Evolutionary conservation across 2,797 vertebrate genomes (phyloP).

Genomic region (Enteromius trimaculatus): DNA sequence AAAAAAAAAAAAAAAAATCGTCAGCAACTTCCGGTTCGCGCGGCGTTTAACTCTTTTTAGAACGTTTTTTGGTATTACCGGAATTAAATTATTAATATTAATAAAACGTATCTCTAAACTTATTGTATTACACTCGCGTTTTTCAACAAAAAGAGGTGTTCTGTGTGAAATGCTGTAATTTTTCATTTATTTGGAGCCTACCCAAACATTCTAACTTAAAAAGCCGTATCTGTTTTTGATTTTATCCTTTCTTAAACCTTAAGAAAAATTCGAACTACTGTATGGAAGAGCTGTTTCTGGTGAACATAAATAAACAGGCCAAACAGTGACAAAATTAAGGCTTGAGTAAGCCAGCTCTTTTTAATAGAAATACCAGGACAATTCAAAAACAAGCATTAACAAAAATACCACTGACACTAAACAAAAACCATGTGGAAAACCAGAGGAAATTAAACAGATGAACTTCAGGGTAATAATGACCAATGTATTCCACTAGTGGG

Average conservation of each 20-base stretch:
- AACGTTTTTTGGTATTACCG: background rate
- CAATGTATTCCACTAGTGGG: background rate
- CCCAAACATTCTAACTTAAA: background rate
- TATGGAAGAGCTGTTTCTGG: background rate
- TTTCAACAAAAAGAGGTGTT: background rate
- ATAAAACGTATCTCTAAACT: background rate
- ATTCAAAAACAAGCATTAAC: conserved; percentile 29
- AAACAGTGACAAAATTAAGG: conserved; percentile 19
- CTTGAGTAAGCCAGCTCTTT: conserved; percentile 8
- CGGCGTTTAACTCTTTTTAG: background rate
- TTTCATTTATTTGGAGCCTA: background rate
- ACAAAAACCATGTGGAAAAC: background rate
- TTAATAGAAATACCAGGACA: conserved; percentile 42
- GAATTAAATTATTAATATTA: background rate
- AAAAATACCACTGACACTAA: conserved; percentile 4
- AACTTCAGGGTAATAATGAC: background rate
- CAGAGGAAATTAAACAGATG: background rate
- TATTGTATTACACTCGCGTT: background rate
- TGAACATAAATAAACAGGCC: conserved; percentile 11
- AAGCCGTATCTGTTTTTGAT: background rate
- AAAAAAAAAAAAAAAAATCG: no score
- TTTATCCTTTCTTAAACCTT: background rate
- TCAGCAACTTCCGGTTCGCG: no score
- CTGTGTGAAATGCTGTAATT: background rate
- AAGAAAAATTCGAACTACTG: background rate